A percentile compares a stretch with the other conserved stretches of the same genome.
Conservation (phyloP, 2,797 vertebrate species). For the Alauda arvensis region DNA sequence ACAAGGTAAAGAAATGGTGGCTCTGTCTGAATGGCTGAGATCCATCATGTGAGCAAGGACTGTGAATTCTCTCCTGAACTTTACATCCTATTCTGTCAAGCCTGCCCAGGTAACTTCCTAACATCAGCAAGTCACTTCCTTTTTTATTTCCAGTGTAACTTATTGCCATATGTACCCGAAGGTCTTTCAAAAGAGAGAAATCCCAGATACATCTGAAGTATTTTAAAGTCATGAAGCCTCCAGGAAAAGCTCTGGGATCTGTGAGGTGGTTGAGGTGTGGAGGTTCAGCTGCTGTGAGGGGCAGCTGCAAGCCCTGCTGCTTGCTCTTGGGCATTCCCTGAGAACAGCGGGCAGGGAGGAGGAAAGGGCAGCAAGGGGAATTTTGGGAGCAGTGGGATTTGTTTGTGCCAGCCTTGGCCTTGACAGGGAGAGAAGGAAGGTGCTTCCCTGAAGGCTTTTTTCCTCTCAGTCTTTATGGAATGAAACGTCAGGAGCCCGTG, state of each 20-base stretch:
- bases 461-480: not conserved
- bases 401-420: not conserved
- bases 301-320: not conserved
- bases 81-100: not conserved
- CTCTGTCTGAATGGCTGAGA: not conserved
- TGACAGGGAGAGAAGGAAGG: not conserved
- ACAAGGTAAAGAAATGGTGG: not conserved
- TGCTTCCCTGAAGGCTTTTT: not conserved
- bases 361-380: not conserved
- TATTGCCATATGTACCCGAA: not conserved
- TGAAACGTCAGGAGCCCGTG: accelerated
- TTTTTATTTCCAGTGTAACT: not conserved
- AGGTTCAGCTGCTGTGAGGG: not conserved
- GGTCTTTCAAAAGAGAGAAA: not conserved
- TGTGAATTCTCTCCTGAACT: not conserved
- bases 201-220: not conserved
- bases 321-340: not conserved
- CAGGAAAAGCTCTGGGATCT: not conserved
- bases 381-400: not conserved
- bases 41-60: not conserved
- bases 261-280: not conserved
- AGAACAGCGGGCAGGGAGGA: not conserved
- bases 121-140: not conserved
- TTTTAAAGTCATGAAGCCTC: not conserved
- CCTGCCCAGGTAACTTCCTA: not conserved